Percentiles rank a stretch among this genome's conserved stretches.
phyloP scores from a whole-genome alignment of 2,113 vertebrate genomes.

The Tragulus kanchil region DNA sequence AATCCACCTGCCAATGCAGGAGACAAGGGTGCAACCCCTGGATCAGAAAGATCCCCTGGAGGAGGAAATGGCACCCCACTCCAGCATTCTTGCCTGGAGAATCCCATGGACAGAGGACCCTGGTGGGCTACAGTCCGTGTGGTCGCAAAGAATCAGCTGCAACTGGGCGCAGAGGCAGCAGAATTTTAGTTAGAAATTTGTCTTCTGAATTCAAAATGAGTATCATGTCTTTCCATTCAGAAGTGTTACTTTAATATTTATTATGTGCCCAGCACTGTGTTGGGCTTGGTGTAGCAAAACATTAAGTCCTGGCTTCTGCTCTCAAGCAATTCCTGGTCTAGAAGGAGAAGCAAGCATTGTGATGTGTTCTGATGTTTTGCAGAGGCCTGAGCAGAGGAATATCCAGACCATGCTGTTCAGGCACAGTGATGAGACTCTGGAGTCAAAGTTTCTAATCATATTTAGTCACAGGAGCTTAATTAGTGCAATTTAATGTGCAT shows the following conservation, averaged over 20 bases:
- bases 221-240: not conserved
- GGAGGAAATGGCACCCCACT: not conserved
- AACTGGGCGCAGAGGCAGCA: not conserved
- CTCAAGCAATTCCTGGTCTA: slow-evolving; percentile 8
- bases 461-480: slow-evolving; percentile 50
- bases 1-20: not conserved
- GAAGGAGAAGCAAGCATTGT: slow-evolving; percentile 6
- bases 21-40: rapidly evolving
- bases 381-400: not conserved
- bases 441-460: slow-evolving; percentile 40
- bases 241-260: not conserved
- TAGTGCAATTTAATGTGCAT: not conserved
- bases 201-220: not conserved
- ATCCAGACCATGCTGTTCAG: not conserved
- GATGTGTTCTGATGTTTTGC: not conserved
- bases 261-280: not conserved
- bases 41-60: not conserved
- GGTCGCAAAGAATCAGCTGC: not conserved
- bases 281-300: not conserved
- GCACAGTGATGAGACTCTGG: not conserved
- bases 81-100: not conserved
- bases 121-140: not conserved
- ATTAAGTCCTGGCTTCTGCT: not conserved
- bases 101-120: not conserved
- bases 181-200: slow-evolving; percentile 51